Percentiles rank a stretch among this genome's conserved stretches.
These are phyloP conservation scores for Sebastes iracundus DNA, from an alignment of 2,797 vertebrate species.

Conservation along the genomic window DNA sequence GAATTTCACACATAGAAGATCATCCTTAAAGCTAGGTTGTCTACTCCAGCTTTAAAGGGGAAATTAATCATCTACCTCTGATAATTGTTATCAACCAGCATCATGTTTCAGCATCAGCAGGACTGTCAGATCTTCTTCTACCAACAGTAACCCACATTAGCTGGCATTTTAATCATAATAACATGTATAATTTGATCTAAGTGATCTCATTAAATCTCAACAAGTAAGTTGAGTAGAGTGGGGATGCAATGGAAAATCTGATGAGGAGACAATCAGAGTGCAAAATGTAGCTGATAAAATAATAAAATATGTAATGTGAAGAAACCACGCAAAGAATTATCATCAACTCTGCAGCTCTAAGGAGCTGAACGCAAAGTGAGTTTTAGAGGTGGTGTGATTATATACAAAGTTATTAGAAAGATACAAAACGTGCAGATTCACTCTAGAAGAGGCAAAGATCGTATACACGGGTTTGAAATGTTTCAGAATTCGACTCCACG, in stretches of 20 bases:
- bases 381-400: too few relatives aligned
- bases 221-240: background rate
- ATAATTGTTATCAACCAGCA: background rate
- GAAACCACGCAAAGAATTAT: background rate
- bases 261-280: background rate
- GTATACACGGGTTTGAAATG: too few relatives aligned
- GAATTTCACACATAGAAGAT: background rate
- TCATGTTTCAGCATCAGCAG: background rate
- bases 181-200: rapidly evolving
- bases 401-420: too few relatives aligned
- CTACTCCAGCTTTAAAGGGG: background rate
- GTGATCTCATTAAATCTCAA: background rate
- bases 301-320: background rate
- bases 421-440: too few relatives aligned
- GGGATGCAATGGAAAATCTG: background rate
- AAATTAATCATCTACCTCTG: background rate
- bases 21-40: background rate
- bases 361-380: too few relatives aligned
- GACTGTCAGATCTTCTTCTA: background rate
- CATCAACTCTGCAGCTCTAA: too few relatives aligned
- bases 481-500: too few relatives aligned
- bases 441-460: too few relatives aligned
- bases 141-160: background rate
- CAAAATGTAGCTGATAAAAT: background rate
- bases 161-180: background rate